A percentile compares a stretch with the other conserved stretches of the same genome.
phyloP scores from a whole-genome alignment of 2,888 invertebrate species.

The Malthinus flaveolus region DNA sequence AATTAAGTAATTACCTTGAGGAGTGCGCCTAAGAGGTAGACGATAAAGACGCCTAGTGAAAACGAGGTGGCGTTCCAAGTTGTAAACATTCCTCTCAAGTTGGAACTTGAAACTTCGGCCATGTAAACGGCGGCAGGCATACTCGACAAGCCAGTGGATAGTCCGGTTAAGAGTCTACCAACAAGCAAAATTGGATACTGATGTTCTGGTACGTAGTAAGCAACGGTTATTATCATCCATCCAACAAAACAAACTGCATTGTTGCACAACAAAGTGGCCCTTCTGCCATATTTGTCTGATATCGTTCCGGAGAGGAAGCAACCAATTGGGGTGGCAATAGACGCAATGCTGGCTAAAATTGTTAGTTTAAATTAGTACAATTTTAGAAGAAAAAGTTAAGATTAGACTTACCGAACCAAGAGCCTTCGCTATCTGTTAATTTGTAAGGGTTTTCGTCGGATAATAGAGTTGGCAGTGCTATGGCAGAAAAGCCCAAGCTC shows the following conservation, averaged over 20 bases:
- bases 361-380: too few relatives aligned
- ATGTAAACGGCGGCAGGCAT: slow-evolving; percentile 61
- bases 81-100: slow-evolving; percentile 57
- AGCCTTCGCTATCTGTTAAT: slow-evolving; percentile 53
- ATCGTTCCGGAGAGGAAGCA: slow-evolving; percentile 58
- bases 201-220: slow-evolving; percentile 42
- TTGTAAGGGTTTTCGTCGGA: slow-evolving; percentile 44
- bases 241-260: slow-evolving; percentile 57
- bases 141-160: slow-evolving; percentile 59
- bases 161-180: slow-evolving; percentile 57
- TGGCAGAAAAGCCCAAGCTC: slow-evolving; percentile 62
- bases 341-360: slow-evolving; percentile 59
- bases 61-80: slow-evolving; percentile 61
- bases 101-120: slow-evolving; percentile 57
- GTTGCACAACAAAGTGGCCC: slow-evolving; percentile 54
- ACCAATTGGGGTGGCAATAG: slow-evolving; percentile 60
- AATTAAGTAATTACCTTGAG: slow-evolving; percentile 49
- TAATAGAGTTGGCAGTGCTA: slow-evolving; percentile 56
- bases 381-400: background rate
- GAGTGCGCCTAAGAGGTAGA: slow-evolving; percentile 58
- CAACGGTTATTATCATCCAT: slow-evolving; percentile 58
- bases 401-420: slow-evolving; percentile 60
- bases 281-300: slow-evolving; percentile 59
- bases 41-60: slow-evolving; percentile 57
- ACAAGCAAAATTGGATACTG: slow-evolving; percentile 51